Conservation (phyloP, 2,113 vertebrate genomes). For the Geococcyx californianus region DNA sequence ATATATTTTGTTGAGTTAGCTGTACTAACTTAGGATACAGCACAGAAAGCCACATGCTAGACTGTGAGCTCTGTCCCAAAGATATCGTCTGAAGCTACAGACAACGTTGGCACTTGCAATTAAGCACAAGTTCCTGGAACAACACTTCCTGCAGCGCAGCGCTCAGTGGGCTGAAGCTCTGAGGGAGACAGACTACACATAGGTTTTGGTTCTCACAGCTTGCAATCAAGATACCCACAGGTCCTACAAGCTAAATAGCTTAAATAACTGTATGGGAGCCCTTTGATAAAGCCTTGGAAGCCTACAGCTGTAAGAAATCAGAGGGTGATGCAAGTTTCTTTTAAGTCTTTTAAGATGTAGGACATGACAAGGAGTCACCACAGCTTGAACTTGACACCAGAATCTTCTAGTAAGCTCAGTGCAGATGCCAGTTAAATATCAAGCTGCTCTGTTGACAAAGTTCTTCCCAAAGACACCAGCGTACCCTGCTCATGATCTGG, state of each 20-base stretch:
- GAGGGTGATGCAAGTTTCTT: not conserved
- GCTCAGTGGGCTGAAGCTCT: not conserved
- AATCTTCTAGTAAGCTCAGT: not conserved
- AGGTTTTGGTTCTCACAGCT: not conserved
- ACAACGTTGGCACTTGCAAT: not conserved
- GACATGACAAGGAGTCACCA: not conserved
- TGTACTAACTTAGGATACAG: not conserved
- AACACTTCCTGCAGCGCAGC: not conserved
- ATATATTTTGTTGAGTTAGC: not conserved
- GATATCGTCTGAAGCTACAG: not conserved
- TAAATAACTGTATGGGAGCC: not conserved
- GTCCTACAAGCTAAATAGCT: not conserved
- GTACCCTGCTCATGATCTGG: accelerated
- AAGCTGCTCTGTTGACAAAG: not conserved
- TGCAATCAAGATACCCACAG: not conserved
- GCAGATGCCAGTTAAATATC: not conserved
- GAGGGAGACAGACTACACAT: not conserved
- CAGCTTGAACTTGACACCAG: not conserved
- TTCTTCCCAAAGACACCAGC: not conserved
- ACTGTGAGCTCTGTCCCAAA: not conserved
- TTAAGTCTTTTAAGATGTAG: not conserved
- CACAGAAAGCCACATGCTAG: not conserved
- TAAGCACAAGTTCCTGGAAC: not conserved
- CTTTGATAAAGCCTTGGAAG: not conserved
- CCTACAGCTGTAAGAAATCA: not conserved